Evolutionary conservation across 2,888 invertebrate species (phyloP).

Genomic region (Aricia artaxerxes): DNA sequence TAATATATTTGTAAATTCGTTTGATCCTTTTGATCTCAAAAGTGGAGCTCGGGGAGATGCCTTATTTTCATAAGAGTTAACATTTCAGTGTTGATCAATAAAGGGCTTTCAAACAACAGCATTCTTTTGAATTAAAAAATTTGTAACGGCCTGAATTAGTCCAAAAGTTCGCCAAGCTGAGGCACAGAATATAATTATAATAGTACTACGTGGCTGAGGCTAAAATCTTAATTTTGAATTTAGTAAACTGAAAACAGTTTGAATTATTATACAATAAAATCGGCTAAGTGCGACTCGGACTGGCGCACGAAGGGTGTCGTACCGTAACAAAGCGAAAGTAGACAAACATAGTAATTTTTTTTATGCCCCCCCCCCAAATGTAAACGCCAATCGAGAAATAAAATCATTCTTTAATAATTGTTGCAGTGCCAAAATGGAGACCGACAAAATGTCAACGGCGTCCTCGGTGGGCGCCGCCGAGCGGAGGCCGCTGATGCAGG

Average conservation of each 20-base stretch:
- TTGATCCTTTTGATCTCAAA: constrained; percentile 12
- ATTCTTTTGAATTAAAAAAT: background rate
- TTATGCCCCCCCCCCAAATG: too few species aligned
- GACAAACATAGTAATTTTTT: too few species aligned
- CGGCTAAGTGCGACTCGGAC: too few species aligned
- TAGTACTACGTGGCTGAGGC: too few species aligned
- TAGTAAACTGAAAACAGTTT: too few species aligned
- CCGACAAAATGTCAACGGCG: constrained; percentile 82
- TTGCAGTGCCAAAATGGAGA: constrained; percentile 58
- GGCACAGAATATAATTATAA: too few species aligned
- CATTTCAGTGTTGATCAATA: background rate
- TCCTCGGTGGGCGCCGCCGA: constrained; percentile 83
- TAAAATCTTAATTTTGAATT: too few species aligned
- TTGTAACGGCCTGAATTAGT: background rate
- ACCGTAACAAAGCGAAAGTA: too few species aligned
- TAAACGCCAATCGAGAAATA: too few species aligned
- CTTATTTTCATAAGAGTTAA: constrained; percentile 1
- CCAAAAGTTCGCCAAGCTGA: constrained; percentile 30
- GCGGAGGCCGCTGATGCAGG: constrained; percentile 80
- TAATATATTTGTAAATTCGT: constrained; percentile 25
- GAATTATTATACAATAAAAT: too few species aligned
- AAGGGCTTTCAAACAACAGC: background rate
- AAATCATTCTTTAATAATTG: constrained; percentile 15
- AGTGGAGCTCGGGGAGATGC: background rate
- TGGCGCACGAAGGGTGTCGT: too few species aligned